These are phyloP conservation scores for Leucopternis melanops DNA, from an alignment of 2,113 vertebrate genomes.

Conservation along the genomic window DNA sequence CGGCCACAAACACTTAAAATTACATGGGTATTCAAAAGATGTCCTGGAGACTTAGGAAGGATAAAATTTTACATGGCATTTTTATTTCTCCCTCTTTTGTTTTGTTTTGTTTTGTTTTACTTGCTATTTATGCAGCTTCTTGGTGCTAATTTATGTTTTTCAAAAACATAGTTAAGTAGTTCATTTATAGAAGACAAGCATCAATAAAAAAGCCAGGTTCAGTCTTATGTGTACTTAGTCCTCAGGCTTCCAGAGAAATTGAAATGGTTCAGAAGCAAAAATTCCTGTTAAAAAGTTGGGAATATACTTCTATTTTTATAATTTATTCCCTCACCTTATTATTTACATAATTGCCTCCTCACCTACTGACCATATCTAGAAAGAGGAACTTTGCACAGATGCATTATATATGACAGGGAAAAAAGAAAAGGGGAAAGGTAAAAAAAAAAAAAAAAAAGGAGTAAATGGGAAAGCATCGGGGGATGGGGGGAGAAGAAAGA, in stretches of 20 bases:
- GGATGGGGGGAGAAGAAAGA: no score
- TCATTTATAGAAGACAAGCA: neutral
- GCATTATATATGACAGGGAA: neutral
- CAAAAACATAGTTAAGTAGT: neutral
- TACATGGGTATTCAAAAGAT: neutral
- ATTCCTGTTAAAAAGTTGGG: neutral
- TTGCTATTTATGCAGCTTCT: neutral
- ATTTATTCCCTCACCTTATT: neutral
- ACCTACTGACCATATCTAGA: neutral
- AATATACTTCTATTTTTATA: slow-evolving; percentile 13
- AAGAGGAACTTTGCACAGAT: neutral
- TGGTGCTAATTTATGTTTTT: neutral
- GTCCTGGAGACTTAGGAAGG: neutral
- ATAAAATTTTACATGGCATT: neutral
- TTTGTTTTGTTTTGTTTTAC: neutral
- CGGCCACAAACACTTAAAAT: neutral
- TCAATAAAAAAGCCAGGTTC: neutral
- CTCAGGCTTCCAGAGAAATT: neutral
- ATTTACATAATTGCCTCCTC: slow-evolving; percentile 6
- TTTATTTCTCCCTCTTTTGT: neutral
- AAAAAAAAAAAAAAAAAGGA: neutral
- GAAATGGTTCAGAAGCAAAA: slow-evolving; percentile 3
- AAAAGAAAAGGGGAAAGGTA: neutral
- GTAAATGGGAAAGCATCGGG: neutral
- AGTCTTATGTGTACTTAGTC: neutral